Base-by-base conservation (phyloP, 2,113 vertebrate species). In the Capreolus pygargus region DNA sequence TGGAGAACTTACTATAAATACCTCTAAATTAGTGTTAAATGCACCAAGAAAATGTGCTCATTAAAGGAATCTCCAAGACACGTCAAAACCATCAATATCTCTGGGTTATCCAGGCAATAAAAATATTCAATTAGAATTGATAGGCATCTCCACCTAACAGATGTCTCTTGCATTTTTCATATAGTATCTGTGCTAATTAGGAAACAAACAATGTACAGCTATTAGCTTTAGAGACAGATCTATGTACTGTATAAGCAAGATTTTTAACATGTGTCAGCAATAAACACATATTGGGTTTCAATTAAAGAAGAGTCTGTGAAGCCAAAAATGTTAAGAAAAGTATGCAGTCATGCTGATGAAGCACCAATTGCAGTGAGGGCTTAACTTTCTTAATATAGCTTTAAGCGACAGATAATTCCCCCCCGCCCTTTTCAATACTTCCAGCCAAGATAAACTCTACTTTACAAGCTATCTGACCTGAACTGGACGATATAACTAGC, bases 211-310 rank as follows among this genome's bases (percentile, higher is more conserved):
- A 33, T 76, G 83, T 76, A 93, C 55, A n/a, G 52, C 45, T 97
- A 76, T 93, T 97, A 94, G 94, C 95, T 98, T 84, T 85, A 64
- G 91, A 97, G 76, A 89, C 50, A 91, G 61, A 94, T 94, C 94
- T 95, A 91, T 86, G 47, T 61, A 94, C 83, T 57, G 83, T 28
- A 64, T 96, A 95, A 94, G 98, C 97, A 97, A 85, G 61, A 97
- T 91, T 97, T 97, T 98, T 98, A 97, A 95, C 57, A 86, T 70
- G 83, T 97, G 79, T 98, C 98, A 98, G 96, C 95, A 97, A 96
- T 96, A 98, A 97, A 95, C 86, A 84, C 89, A 87, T 95, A 96
- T 74, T 95, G 94, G 91, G 64, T 89, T 97, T 96, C 82, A 96
- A 96, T 97, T 96, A 94, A 96, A 97, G 43, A 95, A 74, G 78